Conservation (phyloP, 2,888 invertebrate species). For the Limulus polyphemus region DNA sequence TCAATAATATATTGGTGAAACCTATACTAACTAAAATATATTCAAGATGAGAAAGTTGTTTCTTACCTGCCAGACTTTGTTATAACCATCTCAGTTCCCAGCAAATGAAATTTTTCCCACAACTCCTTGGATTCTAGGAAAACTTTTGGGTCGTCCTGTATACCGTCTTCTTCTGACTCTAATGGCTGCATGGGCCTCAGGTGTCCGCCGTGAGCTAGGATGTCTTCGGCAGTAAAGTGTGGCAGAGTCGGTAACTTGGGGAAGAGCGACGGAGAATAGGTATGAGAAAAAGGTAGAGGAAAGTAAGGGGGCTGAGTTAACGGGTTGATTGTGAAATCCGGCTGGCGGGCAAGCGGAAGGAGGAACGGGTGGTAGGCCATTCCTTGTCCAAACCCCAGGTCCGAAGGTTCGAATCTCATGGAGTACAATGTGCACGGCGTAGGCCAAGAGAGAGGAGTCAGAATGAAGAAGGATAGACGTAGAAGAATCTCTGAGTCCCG, state of each 20-base stretch:
- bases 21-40: too few relatives aligned
- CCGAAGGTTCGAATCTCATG: conserved; percentile 1
- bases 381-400: conserved; percentile 33
- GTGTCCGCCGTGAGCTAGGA: conserved; percentile 41
- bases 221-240: conserved; percentile 24
- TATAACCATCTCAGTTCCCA: conserved; percentile 99
- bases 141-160: conserved; percentile 79
- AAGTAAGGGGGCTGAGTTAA: conserved; percentile 45
- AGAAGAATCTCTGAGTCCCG: not conserved
- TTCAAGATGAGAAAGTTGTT: too few relatives aligned
- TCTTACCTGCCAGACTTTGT: conserved; percentile 92
- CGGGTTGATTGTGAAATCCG: conserved; percentile 85
- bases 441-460: not conserved
- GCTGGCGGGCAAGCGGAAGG: conserved; percentile 53
- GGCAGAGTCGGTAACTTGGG: conserved; percentile 41
- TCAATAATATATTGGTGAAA: too few relatives aligned
- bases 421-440: not conserved
- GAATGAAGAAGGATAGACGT: not conserved
- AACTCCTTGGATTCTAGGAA: conserved; percentile 95
- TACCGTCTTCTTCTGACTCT: conserved; percentile 49
- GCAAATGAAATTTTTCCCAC: conserved; percentile 97
- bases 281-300: conserved; percentile 30
- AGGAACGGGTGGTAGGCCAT: conserved; percentile 50
- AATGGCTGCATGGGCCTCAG: conserved; percentile 54
- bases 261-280: conserved; percentile 44